A percentile compares a stretch with the other conserved stretches of the same genome.
Conservation (phyloP, 1,140 invertebrate genomes). For the Drosophila repleta region DNA sequence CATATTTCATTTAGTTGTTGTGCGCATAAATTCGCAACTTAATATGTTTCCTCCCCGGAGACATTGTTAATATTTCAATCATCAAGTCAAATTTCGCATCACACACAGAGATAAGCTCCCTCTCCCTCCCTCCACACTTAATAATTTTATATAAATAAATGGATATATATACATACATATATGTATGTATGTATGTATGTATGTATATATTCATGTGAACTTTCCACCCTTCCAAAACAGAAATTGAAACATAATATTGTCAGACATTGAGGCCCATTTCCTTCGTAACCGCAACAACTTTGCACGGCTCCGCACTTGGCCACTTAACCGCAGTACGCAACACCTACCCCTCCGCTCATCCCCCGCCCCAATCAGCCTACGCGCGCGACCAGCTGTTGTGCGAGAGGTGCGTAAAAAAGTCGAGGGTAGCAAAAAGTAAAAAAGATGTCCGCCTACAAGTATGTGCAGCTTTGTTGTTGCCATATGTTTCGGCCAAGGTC, state of each 20-base stretch:
- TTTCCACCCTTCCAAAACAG: slow-evolving; percentile 36
- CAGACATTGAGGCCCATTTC: slow-evolving; percentile 80
- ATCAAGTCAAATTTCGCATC: slow-evolving; percentile 66
- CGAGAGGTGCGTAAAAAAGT: slow-evolving; percentile 66
- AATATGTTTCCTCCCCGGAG: slow-evolving; percentile 30
- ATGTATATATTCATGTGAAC: background rate
- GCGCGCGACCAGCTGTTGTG: background rate
- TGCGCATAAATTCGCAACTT: slow-evolving; percentile 11
- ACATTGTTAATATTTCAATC: slow-evolving; percentile 49
- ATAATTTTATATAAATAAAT: background rate
- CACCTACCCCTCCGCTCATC: background rate
- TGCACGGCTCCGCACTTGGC: slow-evolving; percentile 24
- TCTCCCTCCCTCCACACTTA: background rate
- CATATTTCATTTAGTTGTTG: background rate
- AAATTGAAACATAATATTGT: slow-evolving; percentile 82
- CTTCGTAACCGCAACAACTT: slow-evolving; percentile 73
- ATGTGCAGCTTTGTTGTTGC: slow-evolving; percentile 70
- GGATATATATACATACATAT: too few relatives aligned
- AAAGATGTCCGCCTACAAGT: slow-evolving; percentile 74
- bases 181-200: too few relatives aligned
- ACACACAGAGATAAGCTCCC: background rate
- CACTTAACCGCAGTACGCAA: slow-evolving; percentile 56
- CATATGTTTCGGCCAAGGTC: slow-evolving; percentile 72
- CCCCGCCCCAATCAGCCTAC: background rate
- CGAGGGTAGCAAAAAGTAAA: slow-evolving; percentile 35